phyloP scores from a whole-genome alignment of 1,140 invertebrate genomes.

The Macrobrachium rosenbergii region DNA sequence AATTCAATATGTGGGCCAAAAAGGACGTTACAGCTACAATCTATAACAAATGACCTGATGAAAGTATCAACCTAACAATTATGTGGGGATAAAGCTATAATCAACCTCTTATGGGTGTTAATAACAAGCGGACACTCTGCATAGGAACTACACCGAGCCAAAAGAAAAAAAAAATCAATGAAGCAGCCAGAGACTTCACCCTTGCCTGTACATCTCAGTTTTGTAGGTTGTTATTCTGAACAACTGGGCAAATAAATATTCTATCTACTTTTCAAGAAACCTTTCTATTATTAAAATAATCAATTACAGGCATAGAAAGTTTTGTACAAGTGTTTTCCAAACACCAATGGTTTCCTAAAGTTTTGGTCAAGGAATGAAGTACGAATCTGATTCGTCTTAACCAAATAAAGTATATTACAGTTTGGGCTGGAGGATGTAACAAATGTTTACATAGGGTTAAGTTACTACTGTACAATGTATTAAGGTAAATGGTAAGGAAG shows the following conservation, averaged over 20 bases:
- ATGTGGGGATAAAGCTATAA: constrained; percentile 51
- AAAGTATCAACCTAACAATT: constrained; percentile 51
- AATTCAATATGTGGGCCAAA: constrained; percentile 21
- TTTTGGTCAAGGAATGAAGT: no score
- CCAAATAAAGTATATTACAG: no score
- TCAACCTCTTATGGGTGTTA: constrained; percentile 62
- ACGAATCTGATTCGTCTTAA: no score
- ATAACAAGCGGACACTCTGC: constrained; percentile 58
- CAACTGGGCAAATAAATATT: not conserved
- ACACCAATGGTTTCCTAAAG: no score
- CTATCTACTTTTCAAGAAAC: constrained; percentile 41
- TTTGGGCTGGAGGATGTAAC: no score
- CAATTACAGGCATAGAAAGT: constrained; percentile 30
- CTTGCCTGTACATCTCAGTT: no score
- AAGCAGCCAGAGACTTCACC: constrained; percentile 24
- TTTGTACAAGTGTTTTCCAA: constrained; percentile 56
- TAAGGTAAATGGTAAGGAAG: no score
- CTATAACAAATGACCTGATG: constrained; percentile 32
- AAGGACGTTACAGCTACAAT: not conserved
- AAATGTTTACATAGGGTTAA: no score
- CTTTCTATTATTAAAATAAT: constrained; percentile 27
- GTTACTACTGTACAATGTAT: no score
- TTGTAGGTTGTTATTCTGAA: no score
- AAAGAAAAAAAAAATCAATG: constrained; percentile 34
- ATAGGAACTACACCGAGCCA: constrained; percentile 57